Evolutionary conservation across 2,797 vertebrate genomes (phyloP).

Genomic region (Phoxinus dragarum): DNA sequence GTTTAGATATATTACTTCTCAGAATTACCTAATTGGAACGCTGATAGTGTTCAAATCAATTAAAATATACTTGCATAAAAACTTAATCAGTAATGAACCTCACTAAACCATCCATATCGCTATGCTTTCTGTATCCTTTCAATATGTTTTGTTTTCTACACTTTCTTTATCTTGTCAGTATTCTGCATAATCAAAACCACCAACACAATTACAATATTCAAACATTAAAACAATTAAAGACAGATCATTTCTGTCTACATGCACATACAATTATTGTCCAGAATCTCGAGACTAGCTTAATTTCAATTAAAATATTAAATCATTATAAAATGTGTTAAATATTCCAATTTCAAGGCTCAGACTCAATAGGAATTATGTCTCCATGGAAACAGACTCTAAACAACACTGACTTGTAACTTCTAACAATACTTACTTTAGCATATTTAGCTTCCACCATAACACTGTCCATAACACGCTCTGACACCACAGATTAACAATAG

Average conservation of each 20-base stretch:
- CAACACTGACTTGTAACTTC: slow-evolving; percentile 27
- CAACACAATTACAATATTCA: slow-evolving; percentile 3
- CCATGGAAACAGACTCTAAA: background rate
- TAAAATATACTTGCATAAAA: background rate
- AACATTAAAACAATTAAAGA: background rate
- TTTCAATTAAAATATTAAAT: slow-evolving; percentile 15
- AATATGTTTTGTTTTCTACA: background rate
- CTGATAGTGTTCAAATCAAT: background rate
- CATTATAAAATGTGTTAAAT: slow-evolving; percentile 25
- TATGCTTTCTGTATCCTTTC: background rate
- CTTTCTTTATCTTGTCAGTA: background rate
- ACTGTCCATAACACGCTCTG: slow-evolving; percentile 7
- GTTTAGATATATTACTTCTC: background rate
- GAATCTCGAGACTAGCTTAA: slow-evolving; percentile 6
- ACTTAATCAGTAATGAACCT: background rate
- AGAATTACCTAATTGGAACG: background rate
- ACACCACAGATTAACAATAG: background rate
- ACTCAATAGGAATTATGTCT: background rate
- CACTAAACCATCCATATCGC: background rate
- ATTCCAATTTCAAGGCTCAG: slow-evolving; percentile 15
- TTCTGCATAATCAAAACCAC: background rate
- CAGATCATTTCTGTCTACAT: background rate
- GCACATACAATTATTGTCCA: background rate
- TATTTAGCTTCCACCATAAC: background rate
- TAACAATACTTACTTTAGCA: slow-evolving; percentile 9